Conservation (phyloP, 2,113 vertebrate species). For the Pangasianodon hypophthalmus region DNA sequence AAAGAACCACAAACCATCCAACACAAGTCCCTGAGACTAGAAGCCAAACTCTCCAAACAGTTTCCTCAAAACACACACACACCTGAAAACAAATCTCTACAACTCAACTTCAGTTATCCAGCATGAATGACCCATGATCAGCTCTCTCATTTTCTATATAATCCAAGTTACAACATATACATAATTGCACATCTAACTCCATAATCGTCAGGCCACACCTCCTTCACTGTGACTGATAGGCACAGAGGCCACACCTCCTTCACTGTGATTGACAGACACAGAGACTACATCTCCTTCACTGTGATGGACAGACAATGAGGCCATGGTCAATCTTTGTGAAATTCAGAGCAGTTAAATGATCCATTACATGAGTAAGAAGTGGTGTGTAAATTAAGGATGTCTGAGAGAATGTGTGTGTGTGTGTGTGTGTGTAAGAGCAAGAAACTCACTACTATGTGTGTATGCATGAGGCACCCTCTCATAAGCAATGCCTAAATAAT, state of each 20-base stretch:
- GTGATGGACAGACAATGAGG: not conserved
- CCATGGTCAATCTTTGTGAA: not conserved
- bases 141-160: not conserved
- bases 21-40: slow-evolving; percentile 17
- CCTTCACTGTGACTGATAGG: not conserved
- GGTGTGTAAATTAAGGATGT: not conserved
- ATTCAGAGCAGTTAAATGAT: not conserved
- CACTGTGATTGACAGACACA: not conserved
- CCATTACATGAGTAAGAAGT: slow-evolving; percentile 25
- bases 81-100: not conserved
- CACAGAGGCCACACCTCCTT: not conserved
- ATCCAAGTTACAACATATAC: not conserved
- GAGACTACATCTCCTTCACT: not conserved
- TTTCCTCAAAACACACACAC: slow-evolving; percentile 28
- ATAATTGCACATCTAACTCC: not conserved
- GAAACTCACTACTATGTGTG: slow-evolving; percentile 3
- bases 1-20: slow-evolving; percentile 41
- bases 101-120: not conserved
- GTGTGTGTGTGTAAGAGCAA: not conserved
- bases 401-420: not conserved
- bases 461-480: not conserved
- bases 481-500: slow-evolving; percentile 18
- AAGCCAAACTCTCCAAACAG: slow-evolving; percentile 35
- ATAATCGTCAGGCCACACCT: not conserved
- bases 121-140: not conserved